Percentiles rank a stretch among this genome's conserved stretches.
These are phyloP conservation scores for Neoniphon sammara DNA, from an alignment of 2,797 vertebrate genomes.

Conservation along the genomic window DNA sequence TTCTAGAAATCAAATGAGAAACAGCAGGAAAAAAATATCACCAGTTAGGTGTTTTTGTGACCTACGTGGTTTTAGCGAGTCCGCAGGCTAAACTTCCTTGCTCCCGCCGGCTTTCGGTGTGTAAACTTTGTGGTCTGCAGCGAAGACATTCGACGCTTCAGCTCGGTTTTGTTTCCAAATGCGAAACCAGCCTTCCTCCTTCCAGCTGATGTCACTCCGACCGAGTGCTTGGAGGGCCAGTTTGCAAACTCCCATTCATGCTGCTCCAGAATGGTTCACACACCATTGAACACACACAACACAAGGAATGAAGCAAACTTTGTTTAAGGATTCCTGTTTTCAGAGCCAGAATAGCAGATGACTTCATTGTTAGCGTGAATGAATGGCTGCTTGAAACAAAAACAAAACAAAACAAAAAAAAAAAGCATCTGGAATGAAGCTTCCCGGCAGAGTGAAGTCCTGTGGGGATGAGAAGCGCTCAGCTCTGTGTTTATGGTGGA, in stretches of 20 bases:
- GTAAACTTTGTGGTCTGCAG: background rate
- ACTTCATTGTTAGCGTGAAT: constrained; percentile 54
- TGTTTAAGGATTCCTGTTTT: constrained; percentile 47
- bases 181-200: constrained; percentile 3
- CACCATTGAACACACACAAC: constrained; percentile 29
- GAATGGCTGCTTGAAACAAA: constrained; percentile 35
- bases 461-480: constrained; percentile 14
- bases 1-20: no score
- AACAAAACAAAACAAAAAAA: no score
- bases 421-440: constrained; percentile 44
- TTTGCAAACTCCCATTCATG: constrained; percentile 41
- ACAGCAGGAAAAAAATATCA: no score
- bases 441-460: constrained; percentile 20
- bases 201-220: constrained; percentile 15
- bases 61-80: no score
- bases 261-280: constrained; percentile 22
- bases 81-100: no score
- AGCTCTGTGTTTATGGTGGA: constrained; percentile 39
- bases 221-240: background rate
- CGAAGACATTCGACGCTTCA: background rate
- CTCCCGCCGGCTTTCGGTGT: background rate
- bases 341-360: constrained; percentile 34
- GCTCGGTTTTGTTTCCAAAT: background rate
- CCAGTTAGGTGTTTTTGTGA: no score
- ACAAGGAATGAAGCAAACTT: constrained; percentile 8